These are phyloP conservation scores for Gallinago nigripennis DNA, from an alignment of 2,797 vertebrate genomes.

Conservation along the genomic window DNA sequence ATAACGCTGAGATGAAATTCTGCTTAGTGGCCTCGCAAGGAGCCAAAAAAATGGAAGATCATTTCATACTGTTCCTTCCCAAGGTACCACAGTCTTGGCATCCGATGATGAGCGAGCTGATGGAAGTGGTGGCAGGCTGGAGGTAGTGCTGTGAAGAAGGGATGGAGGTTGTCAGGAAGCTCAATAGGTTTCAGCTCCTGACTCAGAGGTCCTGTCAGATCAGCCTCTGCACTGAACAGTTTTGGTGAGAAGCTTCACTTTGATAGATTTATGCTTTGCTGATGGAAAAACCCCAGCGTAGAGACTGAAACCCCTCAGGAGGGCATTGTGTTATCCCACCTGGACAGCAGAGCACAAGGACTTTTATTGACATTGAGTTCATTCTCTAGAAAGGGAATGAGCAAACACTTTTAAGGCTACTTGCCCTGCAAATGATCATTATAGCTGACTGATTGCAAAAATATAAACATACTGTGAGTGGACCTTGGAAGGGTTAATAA, in stretches of 20 bases:
- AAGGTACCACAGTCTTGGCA: background rate
- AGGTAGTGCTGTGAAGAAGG: background rate
- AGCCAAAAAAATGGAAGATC: conserved; percentile 2
- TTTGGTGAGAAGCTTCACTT: background rate
- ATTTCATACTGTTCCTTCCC: background rate
- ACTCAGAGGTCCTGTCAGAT: background rate
- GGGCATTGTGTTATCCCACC: background rate
- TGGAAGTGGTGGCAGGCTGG: background rate
- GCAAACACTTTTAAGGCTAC: background rate
- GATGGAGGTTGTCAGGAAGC: background rate
- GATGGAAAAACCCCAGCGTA: background rate
- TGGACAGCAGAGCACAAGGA: background rate
- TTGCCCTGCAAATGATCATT: background rate
- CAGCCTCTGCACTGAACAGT: background rate
- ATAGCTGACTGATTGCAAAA: rapidly evolving
- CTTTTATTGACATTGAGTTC: background rate
- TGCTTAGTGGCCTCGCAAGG: background rate
- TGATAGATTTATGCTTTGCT: background rate
- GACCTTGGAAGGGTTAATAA: background rate
- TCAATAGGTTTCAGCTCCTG: background rate
- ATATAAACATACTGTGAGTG: background rate
- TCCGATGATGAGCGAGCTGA: background rate
- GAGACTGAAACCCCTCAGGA: background rate
- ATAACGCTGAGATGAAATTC: conserved; percentile 25
- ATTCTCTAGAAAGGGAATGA: background rate